phyloP scores from a whole-genome alignment of 30 jellyfish, hydroid and myxozoan species.

The Mastigias papua region DNA sequence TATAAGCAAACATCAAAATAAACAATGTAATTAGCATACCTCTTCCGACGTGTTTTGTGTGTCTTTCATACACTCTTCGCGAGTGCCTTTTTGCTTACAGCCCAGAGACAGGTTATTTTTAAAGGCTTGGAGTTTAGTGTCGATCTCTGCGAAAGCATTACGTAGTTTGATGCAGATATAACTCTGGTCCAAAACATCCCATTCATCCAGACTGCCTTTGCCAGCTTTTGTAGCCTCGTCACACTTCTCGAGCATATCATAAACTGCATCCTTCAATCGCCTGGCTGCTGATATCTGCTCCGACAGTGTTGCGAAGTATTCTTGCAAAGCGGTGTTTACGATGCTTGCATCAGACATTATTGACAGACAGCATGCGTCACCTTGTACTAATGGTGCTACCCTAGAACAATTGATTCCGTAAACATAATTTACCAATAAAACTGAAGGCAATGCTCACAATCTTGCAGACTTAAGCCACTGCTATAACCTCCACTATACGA shows the following conservation, averaged over 20 bases:
- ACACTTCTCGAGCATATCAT: conserved; percentile 44
- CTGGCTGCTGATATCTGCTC: conserved; percentile 64
- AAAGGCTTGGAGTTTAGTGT: conserved; percentile 31
- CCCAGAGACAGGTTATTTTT: conserved; percentile 25
- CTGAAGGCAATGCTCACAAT: neutral
- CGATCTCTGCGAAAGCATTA: conserved; percentile 68
- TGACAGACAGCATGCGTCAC: neutral
- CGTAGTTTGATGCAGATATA: conserved; percentile 70
- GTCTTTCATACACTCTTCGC: conserved; percentile 11
- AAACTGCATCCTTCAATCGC: conserved; percentile 55
- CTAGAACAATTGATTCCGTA: neutral
- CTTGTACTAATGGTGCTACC: neutral
- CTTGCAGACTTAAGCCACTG: neutral
- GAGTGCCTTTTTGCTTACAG: conserved; percentile 52
- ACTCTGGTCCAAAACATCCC: conserved; percentile 77
- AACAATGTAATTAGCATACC: conserved; percentile 22
- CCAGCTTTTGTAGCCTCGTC: conserved; percentile 46
- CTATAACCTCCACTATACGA: neutral
- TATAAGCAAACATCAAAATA: neutral
- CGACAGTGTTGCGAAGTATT: conserved; percentile 32
- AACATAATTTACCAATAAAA: neutral
- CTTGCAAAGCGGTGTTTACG: conserved; percentile 61
- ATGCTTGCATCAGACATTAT: conserved; percentile 57
- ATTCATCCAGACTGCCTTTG: conserved; percentile 48
- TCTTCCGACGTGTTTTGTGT: conserved; percentile 61